Evolutionary conservation across 2,113 vertebrate genomes (phyloP).

Genomic region (Leucopsar rothschildi): DNA sequence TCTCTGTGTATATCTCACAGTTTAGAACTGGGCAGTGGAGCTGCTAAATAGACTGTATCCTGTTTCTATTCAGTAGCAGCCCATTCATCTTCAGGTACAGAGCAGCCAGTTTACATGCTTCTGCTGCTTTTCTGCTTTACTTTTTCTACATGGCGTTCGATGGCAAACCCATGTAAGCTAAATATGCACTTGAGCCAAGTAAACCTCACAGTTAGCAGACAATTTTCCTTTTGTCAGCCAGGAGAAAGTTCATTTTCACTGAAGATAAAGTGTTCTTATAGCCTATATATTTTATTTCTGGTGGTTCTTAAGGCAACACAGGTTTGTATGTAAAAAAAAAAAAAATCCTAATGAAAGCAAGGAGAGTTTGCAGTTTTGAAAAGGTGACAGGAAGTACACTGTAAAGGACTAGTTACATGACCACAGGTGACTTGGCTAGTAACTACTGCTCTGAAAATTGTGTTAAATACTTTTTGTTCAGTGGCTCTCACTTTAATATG

Average conservation of each 20-base stretch:
- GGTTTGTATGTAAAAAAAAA: background rate
- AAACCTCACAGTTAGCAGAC: background rate
- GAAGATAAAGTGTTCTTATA: background rate
- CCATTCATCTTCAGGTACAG: slow-evolving; percentile 78
- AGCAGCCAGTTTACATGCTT: slow-evolving; percentile 57
- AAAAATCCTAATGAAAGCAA: background rate
- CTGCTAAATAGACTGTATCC: slow-evolving; percentile 81
- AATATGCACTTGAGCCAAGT: background rate
- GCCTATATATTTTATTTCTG: background rate
- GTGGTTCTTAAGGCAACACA: background rate
- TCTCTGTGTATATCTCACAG: slow-evolving; percentile 67
- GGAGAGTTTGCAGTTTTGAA: background rate
- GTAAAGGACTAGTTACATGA: background rate
- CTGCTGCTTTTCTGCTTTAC: slow-evolving; percentile 55
- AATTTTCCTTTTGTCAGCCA: slow-evolving; percentile 42
- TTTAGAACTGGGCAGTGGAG: slow-evolving; percentile 71
- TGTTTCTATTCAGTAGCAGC: slow-evolving; percentile 88
- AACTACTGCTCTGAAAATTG: background rate
- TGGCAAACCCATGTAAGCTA: slow-evolving; percentile 26
- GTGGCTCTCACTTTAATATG: background rate
- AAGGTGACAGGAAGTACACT: background rate
- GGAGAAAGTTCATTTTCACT: slow-evolving; percentile 28
- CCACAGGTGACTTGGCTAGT: background rate
- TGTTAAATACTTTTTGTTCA: background rate
- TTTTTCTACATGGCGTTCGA: slow-evolving; percentile 28